Conservation (phyloP, 2,113 vertebrate genomes). For the Tachysurus vachellii region DNA sequence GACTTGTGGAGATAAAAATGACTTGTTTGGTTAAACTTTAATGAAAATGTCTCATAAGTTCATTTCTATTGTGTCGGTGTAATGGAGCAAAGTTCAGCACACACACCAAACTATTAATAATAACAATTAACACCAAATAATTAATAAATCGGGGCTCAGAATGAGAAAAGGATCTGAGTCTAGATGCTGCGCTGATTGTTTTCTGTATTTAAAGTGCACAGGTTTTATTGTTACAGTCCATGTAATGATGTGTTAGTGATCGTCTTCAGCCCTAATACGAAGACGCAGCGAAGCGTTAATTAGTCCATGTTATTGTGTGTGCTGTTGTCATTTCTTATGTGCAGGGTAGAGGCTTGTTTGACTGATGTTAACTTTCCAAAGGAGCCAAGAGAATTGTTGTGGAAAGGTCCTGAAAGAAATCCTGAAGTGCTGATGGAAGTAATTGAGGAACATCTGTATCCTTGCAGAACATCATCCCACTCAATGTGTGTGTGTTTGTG, state of each 20-base stretch:
- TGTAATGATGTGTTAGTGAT: too few relatives aligned
- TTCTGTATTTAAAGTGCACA: not conserved
- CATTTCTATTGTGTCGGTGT: too few relatives aligned
- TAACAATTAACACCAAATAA: too few relatives aligned
- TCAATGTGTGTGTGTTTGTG: slow-evolving; percentile 37
- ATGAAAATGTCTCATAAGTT: too few relatives aligned
- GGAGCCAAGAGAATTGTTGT: not conserved
- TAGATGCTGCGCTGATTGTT: not conserved
- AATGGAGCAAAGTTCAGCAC: too few relatives aligned
- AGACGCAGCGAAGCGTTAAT: not conserved
- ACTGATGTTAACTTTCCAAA: slow-evolving; percentile 19
- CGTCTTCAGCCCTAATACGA: not conserved
- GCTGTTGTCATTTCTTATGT: slow-evolving; percentile 17
- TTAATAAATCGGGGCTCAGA: too few relatives aligned
- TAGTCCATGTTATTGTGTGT: not conserved
- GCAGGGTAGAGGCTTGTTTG: not conserved
- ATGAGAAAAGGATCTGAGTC: not conserved
- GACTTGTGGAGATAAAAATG: too few relatives aligned
- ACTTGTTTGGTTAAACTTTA: too few relatives aligned
- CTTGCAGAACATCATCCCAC: slow-evolving; percentile 49
- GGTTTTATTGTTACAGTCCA: not conserved
- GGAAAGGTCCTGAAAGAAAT: not conserved
- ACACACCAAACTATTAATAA: not conserved
- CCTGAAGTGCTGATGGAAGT: slow-evolving; percentile 48
- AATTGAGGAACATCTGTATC: slow-evolving; percentile 53